Evolutionary conservation across 2,113 vertebrate genomes (phyloP).

Genomic region (Polypterus bichir): DNA sequence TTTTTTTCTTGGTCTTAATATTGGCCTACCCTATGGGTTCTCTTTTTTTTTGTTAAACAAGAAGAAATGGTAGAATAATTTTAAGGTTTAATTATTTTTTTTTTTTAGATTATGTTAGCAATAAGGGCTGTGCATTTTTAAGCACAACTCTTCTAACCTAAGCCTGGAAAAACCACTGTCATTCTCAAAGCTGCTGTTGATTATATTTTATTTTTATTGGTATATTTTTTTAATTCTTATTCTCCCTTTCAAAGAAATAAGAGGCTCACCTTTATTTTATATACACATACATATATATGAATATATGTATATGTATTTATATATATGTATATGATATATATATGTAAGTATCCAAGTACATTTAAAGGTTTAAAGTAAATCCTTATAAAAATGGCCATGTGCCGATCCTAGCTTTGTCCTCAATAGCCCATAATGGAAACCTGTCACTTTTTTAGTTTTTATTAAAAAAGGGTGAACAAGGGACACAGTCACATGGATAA

Average conservation of each 20-base stretch:
- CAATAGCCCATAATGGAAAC: constrained; percentile 30
- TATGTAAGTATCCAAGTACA: no score
- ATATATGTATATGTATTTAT: no score
- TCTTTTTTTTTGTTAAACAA: constrained; percentile 10
- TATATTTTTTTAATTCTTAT: constrained; percentile 27
- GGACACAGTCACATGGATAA: no score
- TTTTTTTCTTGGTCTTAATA: constrained; percentile 37
- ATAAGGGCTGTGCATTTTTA: constrained; percentile 37
- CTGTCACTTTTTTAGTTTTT: constrained; percentile 1
- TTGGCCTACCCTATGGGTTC: constrained; percentile 21
- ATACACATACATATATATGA: no score
- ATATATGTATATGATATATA: no score
- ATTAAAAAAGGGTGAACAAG: no score
- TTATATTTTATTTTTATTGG: constrained; percentile 28
- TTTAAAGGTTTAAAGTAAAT: neutral
- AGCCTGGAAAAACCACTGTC: constrained; percentile 23
- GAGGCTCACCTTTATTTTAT: no score
- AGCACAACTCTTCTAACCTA: constrained; percentile 34
- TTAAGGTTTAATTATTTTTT: constrained; percentile 4
- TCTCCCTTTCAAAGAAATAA: neutral
- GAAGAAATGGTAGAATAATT: no score
- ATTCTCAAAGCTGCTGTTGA: constrained; percentile 47
- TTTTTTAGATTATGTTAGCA: constrained; percentile 23
- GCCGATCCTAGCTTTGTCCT: constrained; percentile 31
- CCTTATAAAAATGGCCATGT: constrained; percentile 37